These are phyloP conservation scores for Cyprinodon variegatus DNA, from an alignment of 2,113 vertebrate genomes.

Conservation along the genomic window DNA sequence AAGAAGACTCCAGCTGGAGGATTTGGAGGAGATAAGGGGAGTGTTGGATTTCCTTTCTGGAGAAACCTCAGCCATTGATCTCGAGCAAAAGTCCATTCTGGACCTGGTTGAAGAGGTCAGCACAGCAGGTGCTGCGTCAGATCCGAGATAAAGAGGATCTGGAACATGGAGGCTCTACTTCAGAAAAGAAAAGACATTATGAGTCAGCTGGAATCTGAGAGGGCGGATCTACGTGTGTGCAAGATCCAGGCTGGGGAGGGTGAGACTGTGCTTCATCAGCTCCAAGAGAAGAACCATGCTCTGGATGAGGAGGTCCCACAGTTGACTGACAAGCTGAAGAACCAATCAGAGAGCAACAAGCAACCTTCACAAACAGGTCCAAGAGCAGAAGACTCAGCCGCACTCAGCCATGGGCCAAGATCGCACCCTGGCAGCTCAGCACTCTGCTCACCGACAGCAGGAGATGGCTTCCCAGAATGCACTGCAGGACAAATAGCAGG, in stretches of 20 bases:
- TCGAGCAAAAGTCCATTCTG: too few species aligned
- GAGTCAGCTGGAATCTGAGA: constrained; percentile 90
- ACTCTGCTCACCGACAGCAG: constrained; percentile 89
- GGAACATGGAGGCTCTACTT: constrained; percentile 96
- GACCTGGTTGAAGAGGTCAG: too few species aligned
- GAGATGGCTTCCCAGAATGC: constrained; percentile 93
- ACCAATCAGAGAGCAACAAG: constrained; percentile 98
- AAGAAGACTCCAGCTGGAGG: too few species aligned
- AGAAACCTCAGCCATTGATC: too few species aligned
- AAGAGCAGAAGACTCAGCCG: constrained; percentile 93
- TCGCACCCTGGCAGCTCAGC: constrained; percentile 85
- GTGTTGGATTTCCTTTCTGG: too few species aligned
- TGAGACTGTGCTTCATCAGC: constrained; percentile 93
- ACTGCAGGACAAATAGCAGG: constrained; percentile 96
- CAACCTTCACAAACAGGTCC: constrained; percentile 97
- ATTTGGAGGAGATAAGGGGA: too few species aligned
- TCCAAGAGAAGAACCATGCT: constrained; percentile 94
- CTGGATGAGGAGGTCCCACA: constrained; percentile 93
- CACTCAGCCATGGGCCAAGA: constrained; percentile 90
- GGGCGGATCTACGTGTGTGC: constrained; percentile 90
- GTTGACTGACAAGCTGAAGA: constrained; percentile 94
- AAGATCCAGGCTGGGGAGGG: constrained; percentile 99
- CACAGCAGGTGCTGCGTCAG: constrained; percentile 92
- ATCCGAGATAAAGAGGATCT: constrained; percentile 99
- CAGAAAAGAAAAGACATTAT: constrained; percentile 96